A percentile compares a stretch with the other conserved stretches of the same genome.
These are phyloP conservation scores for Orchestes rusci DNA, from an alignment of 2,888 invertebrate genomes.

Conservation along the genomic window DNA sequence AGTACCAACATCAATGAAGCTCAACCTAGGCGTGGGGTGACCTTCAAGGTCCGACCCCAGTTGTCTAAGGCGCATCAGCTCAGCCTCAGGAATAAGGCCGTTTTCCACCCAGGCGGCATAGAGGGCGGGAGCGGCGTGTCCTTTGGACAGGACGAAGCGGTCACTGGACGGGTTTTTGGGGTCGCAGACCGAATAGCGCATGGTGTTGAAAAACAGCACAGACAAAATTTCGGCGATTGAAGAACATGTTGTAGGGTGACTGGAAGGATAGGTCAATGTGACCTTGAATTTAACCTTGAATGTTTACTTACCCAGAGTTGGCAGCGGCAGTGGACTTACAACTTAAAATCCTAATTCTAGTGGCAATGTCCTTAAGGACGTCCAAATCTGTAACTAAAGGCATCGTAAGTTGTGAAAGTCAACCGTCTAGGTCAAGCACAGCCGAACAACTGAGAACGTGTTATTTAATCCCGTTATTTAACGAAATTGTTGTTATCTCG, in stretches of 20 bases:
- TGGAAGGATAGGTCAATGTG: slow-evolving; percentile 49
- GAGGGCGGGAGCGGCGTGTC: slow-evolving; percentile 95
- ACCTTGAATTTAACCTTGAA: neutral
- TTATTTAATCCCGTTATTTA: too few relatives aligned
- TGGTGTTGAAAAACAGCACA: slow-evolving; percentile 94
- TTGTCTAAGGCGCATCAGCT: slow-evolving; percentile 82
- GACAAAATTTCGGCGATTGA: slow-evolving; percentile 98
- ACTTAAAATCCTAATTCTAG: slow-evolving; percentile 87
- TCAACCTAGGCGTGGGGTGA: slow-evolving; percentile 94
- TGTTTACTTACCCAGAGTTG: slow-evolving; percentile 82
- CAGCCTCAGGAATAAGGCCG: slow-evolving; percentile 75
- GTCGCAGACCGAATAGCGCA: slow-evolving; percentile 81
- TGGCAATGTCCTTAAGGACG: slow-evolving; percentile 84
- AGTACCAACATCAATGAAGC: slow-evolving; percentile 97
- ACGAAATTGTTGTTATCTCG: too few relatives aligned
- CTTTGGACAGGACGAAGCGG: slow-evolving; percentile 94
- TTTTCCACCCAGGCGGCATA: slow-evolving; percentile 99
- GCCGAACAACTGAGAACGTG: too few relatives aligned
- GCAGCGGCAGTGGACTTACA: slow-evolving; percentile 87
- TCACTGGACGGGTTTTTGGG: slow-evolving; percentile 87
- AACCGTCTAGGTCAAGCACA: too few relatives aligned
- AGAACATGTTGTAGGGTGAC: slow-evolving; percentile 97
- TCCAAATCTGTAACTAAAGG: slow-evolving; percentile 44
- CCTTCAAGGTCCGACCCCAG: slow-evolving; percentile 93
- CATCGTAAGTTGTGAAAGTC: too few relatives aligned